phyloP scores from a whole-genome alignment of 2,888 invertebrate species.

The Hypselothyrea guttata region DNA sequence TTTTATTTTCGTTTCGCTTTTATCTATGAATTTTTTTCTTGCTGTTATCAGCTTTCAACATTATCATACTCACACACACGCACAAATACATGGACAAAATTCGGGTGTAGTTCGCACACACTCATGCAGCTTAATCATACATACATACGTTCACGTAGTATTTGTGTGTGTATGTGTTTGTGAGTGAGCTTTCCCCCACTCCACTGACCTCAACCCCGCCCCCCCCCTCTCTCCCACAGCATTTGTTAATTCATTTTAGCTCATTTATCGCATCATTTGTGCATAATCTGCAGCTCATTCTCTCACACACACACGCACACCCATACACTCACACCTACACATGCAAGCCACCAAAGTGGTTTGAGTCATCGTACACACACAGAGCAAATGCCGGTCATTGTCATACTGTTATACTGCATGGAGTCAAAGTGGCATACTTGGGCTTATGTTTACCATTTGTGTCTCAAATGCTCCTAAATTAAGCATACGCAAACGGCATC shows the following conservation, averaged over 20 bases:
- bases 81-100: no score
- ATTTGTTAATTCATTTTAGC: slow-evolving; percentile 56
- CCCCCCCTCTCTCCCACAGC: slow-evolving; percentile 16
- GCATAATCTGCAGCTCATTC: slow-evolving; percentile 46
- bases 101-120: slow-evolving; percentile 59
- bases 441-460: slow-evolving; percentile 10
- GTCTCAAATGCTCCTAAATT: slow-evolving; percentile 39
- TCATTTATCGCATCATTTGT: slow-evolving; percentile 61
- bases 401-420: slow-evolving; percentile 3
- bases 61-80: slow-evolving; percentile 27
- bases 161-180: slow-evolving; percentile 15
- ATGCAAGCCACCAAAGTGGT: slow-evolving; percentile 11
- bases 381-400: slow-evolving; percentile 7
- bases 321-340: not conserved
- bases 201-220: slow-evolving; percentile 6
- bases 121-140: slow-evolving; percentile 37
- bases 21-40: slow-evolving; percentile 34
- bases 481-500: slow-evolving; percentile 42
- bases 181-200: slow-evolving; percentile 8
- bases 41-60: slow-evolving; percentile 40
- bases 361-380: slow-evolving; percentile 55
- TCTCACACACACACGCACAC: slow-evolving; percentile 6
- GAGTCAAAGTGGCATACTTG: slow-evolving; percentile 42
- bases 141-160: slow-evolving; percentile 5
- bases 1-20: slow-evolving; percentile 40